Evolutionary conservation across 2,113 vertebrate species (phyloP), one percentile per base, ranked within the genome.

Genomic region (Microcebus ravelobensis): DNA sequence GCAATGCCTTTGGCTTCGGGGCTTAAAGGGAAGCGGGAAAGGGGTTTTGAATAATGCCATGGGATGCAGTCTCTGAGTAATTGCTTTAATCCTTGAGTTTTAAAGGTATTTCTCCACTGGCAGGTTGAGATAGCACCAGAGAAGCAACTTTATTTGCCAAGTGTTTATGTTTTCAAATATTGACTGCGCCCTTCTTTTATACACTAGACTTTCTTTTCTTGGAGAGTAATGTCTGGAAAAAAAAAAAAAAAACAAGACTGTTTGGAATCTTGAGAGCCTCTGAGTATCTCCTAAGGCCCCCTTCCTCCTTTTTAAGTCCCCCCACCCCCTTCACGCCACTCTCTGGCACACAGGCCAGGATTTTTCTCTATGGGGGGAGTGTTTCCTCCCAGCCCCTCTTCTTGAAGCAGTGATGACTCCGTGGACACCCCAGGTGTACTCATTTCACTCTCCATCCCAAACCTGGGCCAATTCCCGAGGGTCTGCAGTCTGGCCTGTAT

Each of bases 391-490:
- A 77, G 55, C 0, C 15, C 48, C 8, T 82, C 90, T 97, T 98
- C 96, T 70, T 84, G 77, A 97, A 97, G 94, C 57, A 85, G 93
- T 91, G 97, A 95, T 83, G 96, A 93, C 36, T 93, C 71, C 67
- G 73, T 85, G 73, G 55, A 63, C 50, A 87, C 77, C 23, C 9
- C 74, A 11, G 11, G 18, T 94, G 89, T 89, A 97, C 91, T 85
- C 94, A 59, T 95, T 98, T 94, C 93, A 71, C 9, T 18, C 73
- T 81, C 73, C 96, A 95, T 82, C 85, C 96, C 97, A 97, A 97
- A 97, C 94, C 96, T 91, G 94, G 93, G 63, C 92, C 93, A 96
- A 94, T 95, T 97, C 96, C 94, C 91, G 80, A 95, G 82, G 87
- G 70, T 96, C 94, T 96, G 73, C 73, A 71, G 74, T 36, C 76